Evolutionary conservation across 1,140 invertebrate genomes (phyloP).

Genomic region (Musca domestica): DNA sequence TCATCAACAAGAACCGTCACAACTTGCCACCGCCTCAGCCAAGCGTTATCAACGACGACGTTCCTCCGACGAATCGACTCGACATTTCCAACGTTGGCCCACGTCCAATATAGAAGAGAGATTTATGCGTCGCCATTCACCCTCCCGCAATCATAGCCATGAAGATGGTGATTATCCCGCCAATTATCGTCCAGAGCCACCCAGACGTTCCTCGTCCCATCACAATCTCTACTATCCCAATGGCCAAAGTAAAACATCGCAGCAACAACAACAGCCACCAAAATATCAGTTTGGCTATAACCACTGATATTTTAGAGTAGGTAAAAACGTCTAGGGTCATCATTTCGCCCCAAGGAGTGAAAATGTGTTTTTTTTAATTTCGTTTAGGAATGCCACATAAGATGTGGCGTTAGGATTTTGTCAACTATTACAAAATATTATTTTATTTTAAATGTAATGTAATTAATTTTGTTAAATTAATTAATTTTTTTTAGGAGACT

Average conservation of each 20-base stretch:
- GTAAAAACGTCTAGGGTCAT: no score
- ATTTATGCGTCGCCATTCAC: constrained; percentile 52
- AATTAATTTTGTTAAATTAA: background rate
- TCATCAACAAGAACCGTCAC: constrained; percentile 30
- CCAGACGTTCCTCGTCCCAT: constrained; percentile 56
- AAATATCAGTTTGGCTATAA: constrained; percentile 48
- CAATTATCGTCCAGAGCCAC: constrained; percentile 33
- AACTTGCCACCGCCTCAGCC: constrained; percentile 19
- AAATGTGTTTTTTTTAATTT: constrained; percentile 9
- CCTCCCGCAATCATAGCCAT: constrained; percentile 32
- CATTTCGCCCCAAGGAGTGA: background rate
- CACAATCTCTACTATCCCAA: constrained; percentile 56
- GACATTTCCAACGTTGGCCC: constrained; percentile 45
- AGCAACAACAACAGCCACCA: constrained; percentile 29
- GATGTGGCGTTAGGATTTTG: background rate
- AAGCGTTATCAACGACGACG: constrained; percentile 48
- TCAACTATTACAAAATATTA: no score
- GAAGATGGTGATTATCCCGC: constrained; percentile 37
- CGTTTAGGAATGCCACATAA: background rate
- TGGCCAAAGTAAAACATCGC: background rate
- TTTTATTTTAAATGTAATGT: background rate
- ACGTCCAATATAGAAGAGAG: constrained; percentile 51
- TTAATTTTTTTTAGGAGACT: background rate
- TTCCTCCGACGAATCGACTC: constrained; percentile 48
- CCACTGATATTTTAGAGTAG: constrained; percentile 2